Percentiles rank a stretch among this genome's conserved stretches.
phyloP scores from a whole-genome alignment of 2,888 invertebrate genomes.

The Catocala fraxini region DNA sequence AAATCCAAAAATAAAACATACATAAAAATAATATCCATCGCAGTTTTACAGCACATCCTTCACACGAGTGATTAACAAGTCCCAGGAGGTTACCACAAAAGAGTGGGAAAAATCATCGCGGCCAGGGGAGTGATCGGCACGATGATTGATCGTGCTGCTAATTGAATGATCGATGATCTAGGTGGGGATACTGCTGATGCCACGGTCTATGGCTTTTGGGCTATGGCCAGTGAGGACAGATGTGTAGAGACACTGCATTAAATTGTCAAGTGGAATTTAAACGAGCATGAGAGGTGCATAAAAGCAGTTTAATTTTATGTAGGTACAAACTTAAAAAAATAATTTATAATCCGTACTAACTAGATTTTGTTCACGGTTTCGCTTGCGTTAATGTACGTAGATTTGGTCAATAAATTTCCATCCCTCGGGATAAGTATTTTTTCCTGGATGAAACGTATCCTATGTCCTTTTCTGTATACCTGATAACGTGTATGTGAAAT shows the following conservation, averaged over 20 bases:
- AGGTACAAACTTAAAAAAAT: too few relatives aligned
- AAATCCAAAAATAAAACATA: conserved; percentile 14
- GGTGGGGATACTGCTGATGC: conserved; percentile 23
- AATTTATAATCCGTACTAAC: too few relatives aligned
- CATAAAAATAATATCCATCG: conserved; percentile 52
- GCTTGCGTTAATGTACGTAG: too few relatives aligned
- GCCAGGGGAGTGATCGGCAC: conserved; percentile 83
- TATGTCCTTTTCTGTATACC: too few relatives aligned
- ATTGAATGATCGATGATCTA: conserved; percentile 92
- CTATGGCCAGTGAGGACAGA: background rate
- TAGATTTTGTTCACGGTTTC: too few relatives aligned
- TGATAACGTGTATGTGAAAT: too few relatives aligned
- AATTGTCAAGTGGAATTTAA: too few relatives aligned
- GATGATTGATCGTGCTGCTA: conserved; percentile 92
- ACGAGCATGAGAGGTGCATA: too few relatives aligned
- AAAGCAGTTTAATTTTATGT: too few relatives aligned
- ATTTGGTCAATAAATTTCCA: too few relatives aligned
- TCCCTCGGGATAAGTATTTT: too few relatives aligned
- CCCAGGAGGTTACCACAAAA: conserved; percentile 70
- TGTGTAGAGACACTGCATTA: background rate
- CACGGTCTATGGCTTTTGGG: conserved; percentile 15
- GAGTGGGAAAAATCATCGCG: conserved; percentile 81
- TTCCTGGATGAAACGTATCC: too few relatives aligned
- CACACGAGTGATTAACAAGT: conserved; percentile 81
- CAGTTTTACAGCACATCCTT: conserved; percentile 58